Base-by-base conservation (phyloP, 2,888 invertebrate species). In the Diachrysia chrysitis region DNA sequence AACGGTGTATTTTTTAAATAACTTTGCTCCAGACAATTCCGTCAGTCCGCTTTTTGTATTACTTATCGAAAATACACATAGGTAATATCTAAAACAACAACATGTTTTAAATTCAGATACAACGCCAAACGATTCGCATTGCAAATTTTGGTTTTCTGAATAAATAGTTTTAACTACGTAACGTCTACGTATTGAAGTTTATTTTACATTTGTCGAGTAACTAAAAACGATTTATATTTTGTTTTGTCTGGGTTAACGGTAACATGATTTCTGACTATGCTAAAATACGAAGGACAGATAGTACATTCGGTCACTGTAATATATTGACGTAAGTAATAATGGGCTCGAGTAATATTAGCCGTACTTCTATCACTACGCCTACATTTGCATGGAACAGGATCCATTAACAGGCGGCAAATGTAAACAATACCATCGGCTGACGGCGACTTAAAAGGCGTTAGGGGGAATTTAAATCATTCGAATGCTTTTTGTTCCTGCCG, bases 381-480 rank as follows among this genome's bases (percentile, higher is more conserved):
- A 85, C 86, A 85, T 85, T 87, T 86, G 87, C 84, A 87, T 83
- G 81, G 76, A 81, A 83, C 89, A 84, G 85, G 86, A 89, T 91
- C 91, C 90, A 92, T 92, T 92, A 91, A 86, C 85, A 73, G 78
- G 63, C 82, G 71, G 79, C 66, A 60, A 87, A 88, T 82, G 89
- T 92, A 92, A 92, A 92, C 92, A 92, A 83, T 74, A 69, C 73
- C 78, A 76, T 83, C 79, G 76, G 62, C 72, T 63, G 89, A 84
- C 92, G 92, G 92, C 85, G 85, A 92, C 90, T 90, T 89, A 82
- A 91, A 92, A 92, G 89, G 86, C 82, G 85, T 86, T 86, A 85
- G 84, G 73, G n/a, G 76, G 86, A 85, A 88, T 84, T 82, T 81
- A 80, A 86, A 84, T 82, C 85, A 81, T 81, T 75, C 79, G 73